Conservation (phyloP, 2,888 invertebrate genomes). For the Pachymerium ferrugineum region DNA sequence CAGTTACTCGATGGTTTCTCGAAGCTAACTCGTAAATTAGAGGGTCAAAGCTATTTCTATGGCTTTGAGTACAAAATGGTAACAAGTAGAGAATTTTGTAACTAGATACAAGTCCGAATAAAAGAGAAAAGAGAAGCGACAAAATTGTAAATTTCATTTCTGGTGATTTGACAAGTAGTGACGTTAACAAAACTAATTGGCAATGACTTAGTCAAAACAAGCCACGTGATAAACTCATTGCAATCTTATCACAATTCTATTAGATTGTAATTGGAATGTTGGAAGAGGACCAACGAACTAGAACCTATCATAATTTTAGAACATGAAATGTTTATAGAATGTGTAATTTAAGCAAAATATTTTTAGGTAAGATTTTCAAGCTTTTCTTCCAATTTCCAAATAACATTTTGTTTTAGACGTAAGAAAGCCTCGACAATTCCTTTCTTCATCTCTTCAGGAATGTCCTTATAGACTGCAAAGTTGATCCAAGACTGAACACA, state of each 20-base stretch:
- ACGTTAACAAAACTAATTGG: too few species aligned
- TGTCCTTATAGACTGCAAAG: neutral
- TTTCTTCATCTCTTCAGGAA: neutral
- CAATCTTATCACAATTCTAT: too few species aligned
- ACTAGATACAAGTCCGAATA: neutral
- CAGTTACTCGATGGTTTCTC: neutral
- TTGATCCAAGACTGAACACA: neutral
- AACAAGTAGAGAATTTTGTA: slow-evolving; percentile 21
- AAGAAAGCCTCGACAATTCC: neutral
- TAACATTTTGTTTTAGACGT: slow-evolving; percentile 7
- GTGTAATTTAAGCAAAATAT: too few species aligned
- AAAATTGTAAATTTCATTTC: too few species aligned
- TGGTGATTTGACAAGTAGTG: too few species aligned
- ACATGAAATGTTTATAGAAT: too few species aligned
- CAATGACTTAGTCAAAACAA: too few species aligned
- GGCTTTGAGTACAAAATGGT: neutral
- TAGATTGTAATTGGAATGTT: too few species aligned
- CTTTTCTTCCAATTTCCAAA: slow-evolving; percentile 25
- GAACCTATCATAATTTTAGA: too few species aligned
- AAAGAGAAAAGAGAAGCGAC: neutral
- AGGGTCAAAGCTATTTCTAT: neutral
- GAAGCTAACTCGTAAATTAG: neutral
- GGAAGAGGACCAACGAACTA: too few species aligned
- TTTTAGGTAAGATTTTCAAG: neutral
- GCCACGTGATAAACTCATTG: too few species aligned